Evolutionary conservation across 2,888 invertebrate species (phyloP), one percentile per base, ranked within the genome.

Genomic region (Caenorhabditis sp.): DNA sequence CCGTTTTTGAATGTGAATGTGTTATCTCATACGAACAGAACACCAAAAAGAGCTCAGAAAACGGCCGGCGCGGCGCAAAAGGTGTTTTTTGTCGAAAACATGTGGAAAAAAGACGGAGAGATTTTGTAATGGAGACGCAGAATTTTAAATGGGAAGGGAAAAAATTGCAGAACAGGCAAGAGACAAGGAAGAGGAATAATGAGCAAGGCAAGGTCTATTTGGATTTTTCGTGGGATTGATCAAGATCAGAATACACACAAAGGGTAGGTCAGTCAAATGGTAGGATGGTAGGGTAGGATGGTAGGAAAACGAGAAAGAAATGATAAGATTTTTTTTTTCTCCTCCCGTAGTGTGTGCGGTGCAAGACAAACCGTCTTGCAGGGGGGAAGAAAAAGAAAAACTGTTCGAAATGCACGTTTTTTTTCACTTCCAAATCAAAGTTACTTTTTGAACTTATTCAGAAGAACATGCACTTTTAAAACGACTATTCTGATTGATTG

Each of bases 21-120:
- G 53, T 53, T 61, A 62, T 62, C 44, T 40, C 44, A 55, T 20
- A n/a, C 24, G 26, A 50, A 64, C n/a, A 56, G 35, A 37, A 50
- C 35, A 35, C 8, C n/a, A 22, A 44, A n/a, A n/a, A 56, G 26
- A 56, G 35, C 32, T 8, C 35, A 35, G 37, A 58, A 37, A 24
- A 9, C 11, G 26, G 32, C 35, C n/a, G 61, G 13, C 32, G 32
- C 40, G 40, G 4, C 50, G 50, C 6, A 55, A 32, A 35, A 18
- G 5, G 28, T n/a, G 47, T 18, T 47, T 40, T 47, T 40, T 40
- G 40, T 32, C 32, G 40, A 13, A 40, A 13, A 11, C 11, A 13
- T 50, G 50, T 1, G 32, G 18, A 18, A 47, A 28, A 47, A 40
- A 22, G n/a, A 40, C 13, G 15, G 20, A 61, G 24, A 40, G 32